phyloP scores from a whole-genome alignment of 1,140 invertebrate species.

The Venustaconcha ellipsiformis region DNA sequence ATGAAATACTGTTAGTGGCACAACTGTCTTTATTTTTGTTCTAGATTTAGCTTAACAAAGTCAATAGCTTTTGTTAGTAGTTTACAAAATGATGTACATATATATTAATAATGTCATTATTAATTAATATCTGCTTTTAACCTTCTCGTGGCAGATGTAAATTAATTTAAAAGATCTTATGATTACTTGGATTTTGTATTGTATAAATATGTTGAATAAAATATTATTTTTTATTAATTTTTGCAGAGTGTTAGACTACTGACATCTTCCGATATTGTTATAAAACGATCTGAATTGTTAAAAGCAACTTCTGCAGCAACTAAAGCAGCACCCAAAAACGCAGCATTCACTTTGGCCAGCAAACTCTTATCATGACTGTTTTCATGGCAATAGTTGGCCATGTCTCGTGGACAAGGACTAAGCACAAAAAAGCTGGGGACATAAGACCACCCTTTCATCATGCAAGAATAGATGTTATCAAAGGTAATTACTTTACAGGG shows the following conservation, averaged over 20 bases:
- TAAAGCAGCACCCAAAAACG: neutral
- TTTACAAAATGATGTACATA: too few relatives aligned
- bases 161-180: too few relatives aligned
- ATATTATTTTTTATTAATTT: too few relatives aligned
- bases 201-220: too few relatives aligned
- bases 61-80: too few relatives aligned
- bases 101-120: too few relatives aligned
- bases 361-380: constrained; percentile 5
- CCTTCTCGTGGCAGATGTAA: too few relatives aligned
- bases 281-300: constrained; percentile 1
- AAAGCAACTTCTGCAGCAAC: constrained; percentile 5
- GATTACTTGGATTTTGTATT: too few relatives aligned
- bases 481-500: constrained; percentile 1
- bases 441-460: constrained; percentile 1
- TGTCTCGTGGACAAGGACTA: constrained; percentile 13
- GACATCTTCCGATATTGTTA: constrained; percentile 8
- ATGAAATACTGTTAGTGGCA: too few relatives aligned
- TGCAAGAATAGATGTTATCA: neutral
- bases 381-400: constrained; percentile 6
- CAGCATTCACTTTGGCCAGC: constrained; percentile 4
- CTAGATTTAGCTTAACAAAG: too few relatives aligned
- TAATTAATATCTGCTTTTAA: too few relatives aligned
- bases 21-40: too few relatives aligned
- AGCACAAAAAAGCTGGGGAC: constrained; percentile 10
- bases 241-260: constrained; percentile 15